phyloP scores from a whole-genome alignment of 2,888 invertebrate genomes.

The Arrhopalites spinosus region DNA sequence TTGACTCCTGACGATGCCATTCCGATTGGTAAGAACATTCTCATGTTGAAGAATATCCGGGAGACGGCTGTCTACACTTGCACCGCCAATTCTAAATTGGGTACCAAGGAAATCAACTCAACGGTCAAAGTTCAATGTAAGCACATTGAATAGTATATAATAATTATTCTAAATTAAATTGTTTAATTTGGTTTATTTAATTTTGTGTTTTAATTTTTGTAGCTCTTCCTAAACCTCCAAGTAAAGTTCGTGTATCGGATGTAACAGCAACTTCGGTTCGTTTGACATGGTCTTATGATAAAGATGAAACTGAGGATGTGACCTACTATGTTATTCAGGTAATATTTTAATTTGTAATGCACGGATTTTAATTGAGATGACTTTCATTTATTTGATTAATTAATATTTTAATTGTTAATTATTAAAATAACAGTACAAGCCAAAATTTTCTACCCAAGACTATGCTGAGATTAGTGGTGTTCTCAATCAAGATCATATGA shows the following conservation, averaged over 20 bases:
- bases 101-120: conserved; percentile 84
- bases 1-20: conserved; percentile 87
- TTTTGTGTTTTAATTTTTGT: conserved; percentile 44
- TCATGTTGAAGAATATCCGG: conserved; percentile 82
- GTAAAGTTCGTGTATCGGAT: conserved; percentile 87
- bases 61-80: conserved; percentile 97
- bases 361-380: too few relatives aligned
- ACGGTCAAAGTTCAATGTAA: conserved; percentile 96
- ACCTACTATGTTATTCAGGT: conserved; percentile 90
- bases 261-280: conserved; percentile 92
- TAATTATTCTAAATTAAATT: not conserved
- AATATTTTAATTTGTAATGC: too few relatives aligned
- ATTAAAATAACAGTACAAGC: conserved; percentile 70
- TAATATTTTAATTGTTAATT: too few relatives aligned
- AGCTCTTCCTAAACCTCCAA: conserved; percentile 91
- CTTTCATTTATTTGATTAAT: too few relatives aligned
- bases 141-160: conserved; percentile 57
- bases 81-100: conserved; percentile 91
- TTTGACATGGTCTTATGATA: conserved; percentile 89
- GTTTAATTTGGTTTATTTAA: not conserved
- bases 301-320: conserved; percentile 75
- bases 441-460: conserved; percentile 88
- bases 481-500: conserved; percentile 89
- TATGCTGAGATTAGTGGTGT: conserved; percentile 92
- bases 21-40: conserved; percentile 74